These are phyloP conservation scores for Acronicta psi DNA, from an alignment of 2,888 invertebrate genomes.

Conservation along the genomic window DNA sequence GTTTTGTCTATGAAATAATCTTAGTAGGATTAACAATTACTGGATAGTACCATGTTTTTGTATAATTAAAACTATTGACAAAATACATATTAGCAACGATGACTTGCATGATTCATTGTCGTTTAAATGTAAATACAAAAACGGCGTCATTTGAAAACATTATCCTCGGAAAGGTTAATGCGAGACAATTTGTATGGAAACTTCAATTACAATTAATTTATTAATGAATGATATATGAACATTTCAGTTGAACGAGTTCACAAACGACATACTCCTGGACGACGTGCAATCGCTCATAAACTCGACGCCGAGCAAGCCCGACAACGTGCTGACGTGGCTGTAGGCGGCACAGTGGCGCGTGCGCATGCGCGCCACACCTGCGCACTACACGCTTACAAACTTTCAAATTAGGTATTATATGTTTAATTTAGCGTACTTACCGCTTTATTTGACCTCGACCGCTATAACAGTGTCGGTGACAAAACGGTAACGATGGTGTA, in stretches of 20 bases:
- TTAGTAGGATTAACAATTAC: too few species aligned
- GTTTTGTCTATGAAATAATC: too few species aligned
- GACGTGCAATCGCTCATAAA: conserved; percentile 97
- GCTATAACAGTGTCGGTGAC: conserved; percentile 66
- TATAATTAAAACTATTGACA: conserved; percentile 1
- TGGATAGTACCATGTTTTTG: background rate
- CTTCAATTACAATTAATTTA: conserved; percentile 11
- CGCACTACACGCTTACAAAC: conserved; percentile 58
- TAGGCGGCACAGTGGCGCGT: conserved; percentile 73
- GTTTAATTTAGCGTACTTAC: conserved; percentile 62
- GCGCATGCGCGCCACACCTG: conserved; percentile 18
- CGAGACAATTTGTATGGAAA: conserved; percentile 1
- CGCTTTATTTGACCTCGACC: conserved; percentile 60
- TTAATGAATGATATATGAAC: conserved; percentile 9
- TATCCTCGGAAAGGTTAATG: conserved; percentile 1
- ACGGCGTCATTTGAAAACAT: conserved; percentile 9
- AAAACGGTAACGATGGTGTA: conserved; percentile 77
- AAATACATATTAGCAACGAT: conserved; percentile 27
- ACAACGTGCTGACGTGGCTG: conserved; percentile 96
- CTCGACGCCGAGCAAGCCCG: conserved; percentile 95
- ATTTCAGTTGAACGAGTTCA: conserved; percentile 94
- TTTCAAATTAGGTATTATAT: conserved; percentile 69
- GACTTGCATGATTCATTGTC: conserved; percentile 19
- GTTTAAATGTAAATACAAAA: conserved; percentile 24
- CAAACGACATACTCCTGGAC: conserved; percentile 95